Evolutionary conservation across 2,888 invertebrate species (phyloP), one percentile per base, ranked within the genome.

Genomic region (Diabrotica balteata): DNA sequence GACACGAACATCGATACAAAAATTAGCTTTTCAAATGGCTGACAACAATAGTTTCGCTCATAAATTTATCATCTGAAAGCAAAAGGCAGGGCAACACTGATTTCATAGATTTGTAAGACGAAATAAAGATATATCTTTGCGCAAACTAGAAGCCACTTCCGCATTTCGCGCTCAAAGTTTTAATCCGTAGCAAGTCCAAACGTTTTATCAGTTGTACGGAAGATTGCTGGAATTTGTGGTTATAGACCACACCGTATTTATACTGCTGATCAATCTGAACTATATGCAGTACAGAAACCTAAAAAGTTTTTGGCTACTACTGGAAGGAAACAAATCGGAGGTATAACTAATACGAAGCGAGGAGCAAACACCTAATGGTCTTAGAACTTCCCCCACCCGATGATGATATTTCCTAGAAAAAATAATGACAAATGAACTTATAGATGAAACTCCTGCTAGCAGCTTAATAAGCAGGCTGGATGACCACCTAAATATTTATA

Each of bases 391-490:
- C 45, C 83, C 59, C 81, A 82, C n/a, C 83, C 83, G 7, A 74
- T 76, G 8, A 73, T 84, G 22, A 74, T 84, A 67, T 84, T 32
- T 69, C 81, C 81, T 75, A 79, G 81, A 45, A 72, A 81, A 68
- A 76, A 78, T 55, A 73, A 78, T 69, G 9, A 73, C 71, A 54
- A 53, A 53, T 43, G 76, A 79, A 55, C 77, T 83, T 70, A 66
- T 83, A 32, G 66, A 74, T 46, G 77, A 78, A 71, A 82, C 81
- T 62, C 83, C 82, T 45, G 45, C 75, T 63, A 84, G 82, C 55
- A 43, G 76, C 77, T 2, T 78, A 79, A 59, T 71, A 73, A 53
- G 73, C 71, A 61, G 80, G 82, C 4, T 82, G 79, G 79, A 81
- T 81, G 76, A 78, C 66, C 10, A 71, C 43, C 72, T 17, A 71